Percentiles rank a stretch among this genome's conserved stretches.
Evolutionary conservation across 2,113 vertebrate genomes (phyloP).

Genomic region (Trachemys scripta): DNA sequence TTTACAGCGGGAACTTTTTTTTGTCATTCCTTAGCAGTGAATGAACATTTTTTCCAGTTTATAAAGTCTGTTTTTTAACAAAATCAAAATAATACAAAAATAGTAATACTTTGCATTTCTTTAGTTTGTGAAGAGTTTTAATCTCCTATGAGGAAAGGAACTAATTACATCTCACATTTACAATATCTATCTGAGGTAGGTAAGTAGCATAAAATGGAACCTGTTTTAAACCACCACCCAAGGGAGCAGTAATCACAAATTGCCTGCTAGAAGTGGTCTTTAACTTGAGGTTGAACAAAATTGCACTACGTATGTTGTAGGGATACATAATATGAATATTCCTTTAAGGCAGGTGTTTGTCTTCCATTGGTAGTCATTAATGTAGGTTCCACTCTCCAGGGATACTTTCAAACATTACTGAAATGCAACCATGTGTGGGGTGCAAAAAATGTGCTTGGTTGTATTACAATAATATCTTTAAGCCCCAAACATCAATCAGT

Average conservation of each 20-base stretch:
- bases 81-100: not conserved
- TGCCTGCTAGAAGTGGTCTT: not conserved
- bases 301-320: not conserved
- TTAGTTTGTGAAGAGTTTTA: not conserved
- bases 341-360: not conserved
- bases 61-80: not conserved
- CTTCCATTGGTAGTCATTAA: not conserved
- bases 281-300: not conserved
- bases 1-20: not conserved
- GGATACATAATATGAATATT: not conserved
- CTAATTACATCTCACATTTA: not conserved
- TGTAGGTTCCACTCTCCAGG: not conserved
- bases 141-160: no score
- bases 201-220: not conserved
- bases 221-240: not conserved
- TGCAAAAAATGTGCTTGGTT: not conserved
- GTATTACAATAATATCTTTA: not conserved
- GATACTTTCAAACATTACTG: not conserved
- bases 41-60: not conserved
- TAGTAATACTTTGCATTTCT: not conserved
- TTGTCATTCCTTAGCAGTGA: not conserved
- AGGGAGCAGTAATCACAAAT: accelerated
- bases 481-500: not conserved
- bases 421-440: not conserved
- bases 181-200: not conserved